Base-by-base conservation (phyloP, 2,888 invertebrate species). In the Ernsta delagoae region DNA sequence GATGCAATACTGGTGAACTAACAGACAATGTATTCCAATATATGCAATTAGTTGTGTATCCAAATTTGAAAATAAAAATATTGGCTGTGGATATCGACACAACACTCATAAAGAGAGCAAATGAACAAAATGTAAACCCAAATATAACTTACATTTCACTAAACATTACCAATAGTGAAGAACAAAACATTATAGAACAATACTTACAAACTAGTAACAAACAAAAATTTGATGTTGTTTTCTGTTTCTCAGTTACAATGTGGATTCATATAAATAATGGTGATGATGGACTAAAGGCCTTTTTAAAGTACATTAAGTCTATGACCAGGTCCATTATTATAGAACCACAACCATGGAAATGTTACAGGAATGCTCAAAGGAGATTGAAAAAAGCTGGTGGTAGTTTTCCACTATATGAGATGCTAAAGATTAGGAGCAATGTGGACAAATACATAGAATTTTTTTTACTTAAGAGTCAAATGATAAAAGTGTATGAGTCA, bases 201-300 rank as follows among this genome's bases (percentile, higher is more conserved):
- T 96, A 94, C 83, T 86, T 97, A 64, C 70, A 79, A 41, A 74
- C 73, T 2, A 75, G 88, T 72, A 78, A 88, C 0, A 92, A 87
- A 60, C 61, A 78, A 0, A 90, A 83, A 71, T 97, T 97, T 89
- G 95, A 96, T 87, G 90, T 95, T 3, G 93, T 95, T 61, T 97
- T 97, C 84, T 96, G 97, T 82, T 97, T 98, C 83, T 97, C 98
- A 7, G 95, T 97, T 41, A 97, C 97, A 16, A 97, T 98, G 97
- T 98, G 98, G 98, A 97, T 98, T 79, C 98, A 98, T 87, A 84
- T 98, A 34, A 98, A 98, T 84, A 93, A 96, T 86, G 97, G 97
- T 5, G 98, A 98, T 89, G 84, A 88, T 5, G 97, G 97, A 0
- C 85, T 98, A 48, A 78, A 90, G 66, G 75, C 84, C 4, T 97